Conservation (phyloP, 2,888 invertebrate species). For the Carabus problematicus region DNA sequence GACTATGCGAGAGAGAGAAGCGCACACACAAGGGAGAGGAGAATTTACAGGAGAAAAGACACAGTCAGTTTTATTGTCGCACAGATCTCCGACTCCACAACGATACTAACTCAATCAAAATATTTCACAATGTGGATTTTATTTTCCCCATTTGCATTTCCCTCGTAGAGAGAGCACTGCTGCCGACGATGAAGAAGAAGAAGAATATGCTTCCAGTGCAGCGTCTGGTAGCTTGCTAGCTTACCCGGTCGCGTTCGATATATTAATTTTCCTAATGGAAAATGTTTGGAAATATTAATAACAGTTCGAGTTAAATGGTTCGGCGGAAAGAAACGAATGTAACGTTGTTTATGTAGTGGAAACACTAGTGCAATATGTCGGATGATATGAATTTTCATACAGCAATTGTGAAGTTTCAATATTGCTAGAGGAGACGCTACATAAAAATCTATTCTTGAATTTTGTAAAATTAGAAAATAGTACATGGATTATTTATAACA, state of each 20-base stretch:
- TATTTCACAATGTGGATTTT: slow-evolving; percentile 54
- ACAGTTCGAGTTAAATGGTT: slow-evolving; percentile 28
- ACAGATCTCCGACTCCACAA: slow-evolving; percentile 45
- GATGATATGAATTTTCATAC: too few relatives aligned
- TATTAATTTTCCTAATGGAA: slow-evolving; percentile 50
- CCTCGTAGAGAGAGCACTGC: not conserved
- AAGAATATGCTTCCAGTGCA: not conserved
- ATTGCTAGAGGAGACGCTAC: slow-evolving; percentile 5
- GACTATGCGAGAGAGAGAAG: too few relatives aligned
- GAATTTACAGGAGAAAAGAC: slow-evolving; percentile 6
- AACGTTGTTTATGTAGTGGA: slow-evolving; percentile 33
- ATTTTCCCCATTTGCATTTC: slow-evolving; percentile 49
- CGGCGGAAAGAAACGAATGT: slow-evolving; percentile 26
- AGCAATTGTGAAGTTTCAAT: too few relatives aligned
- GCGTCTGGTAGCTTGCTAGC: not conserved
- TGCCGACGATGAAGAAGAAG: not conserved
- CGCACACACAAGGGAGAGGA: slow-evolving; percentile 7
- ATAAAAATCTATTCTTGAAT: not conserved
- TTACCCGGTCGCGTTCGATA: slow-evolving; percentile 7
- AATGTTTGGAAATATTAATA: slow-evolving; percentile 39
- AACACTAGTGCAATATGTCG: not conserved
- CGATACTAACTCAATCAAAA: slow-evolving; percentile 55
- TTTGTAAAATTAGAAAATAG: not conserved
- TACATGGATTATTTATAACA: too few relatives aligned
- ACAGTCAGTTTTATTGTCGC: slow-evolving; percentile 52